These are phyloP conservation scores for Sigmodon hispidus DNA, from an alignment of 2,113 vertebrate genomes.

Conservation along the genomic window DNA sequence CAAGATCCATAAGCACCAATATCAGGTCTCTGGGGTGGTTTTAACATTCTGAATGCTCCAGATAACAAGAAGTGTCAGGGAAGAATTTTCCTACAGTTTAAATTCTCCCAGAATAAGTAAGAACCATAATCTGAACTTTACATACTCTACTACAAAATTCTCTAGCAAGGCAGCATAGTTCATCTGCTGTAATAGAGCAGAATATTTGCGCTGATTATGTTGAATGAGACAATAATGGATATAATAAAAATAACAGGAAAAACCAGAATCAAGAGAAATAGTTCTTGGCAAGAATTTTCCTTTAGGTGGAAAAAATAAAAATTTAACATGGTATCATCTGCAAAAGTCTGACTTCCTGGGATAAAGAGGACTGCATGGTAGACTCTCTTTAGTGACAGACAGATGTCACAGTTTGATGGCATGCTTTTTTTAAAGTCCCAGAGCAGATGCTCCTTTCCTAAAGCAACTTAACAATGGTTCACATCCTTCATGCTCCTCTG, in stretches of 20 bases:
- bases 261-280: background rate
- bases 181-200: background rate
- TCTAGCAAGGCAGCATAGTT: background rate
- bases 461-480: background rate
- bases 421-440: background rate
- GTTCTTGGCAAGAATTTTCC: background rate
- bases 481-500: background rate
- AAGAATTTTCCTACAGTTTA: background rate
- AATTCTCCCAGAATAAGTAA: background rate
- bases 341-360: background rate
- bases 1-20: background rate
- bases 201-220: background rate
- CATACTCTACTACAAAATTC: constrained; percentile 7
- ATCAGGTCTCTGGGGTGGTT: background rate
- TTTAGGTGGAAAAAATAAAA: constrained; percentile 18
- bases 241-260: constrained; percentile 4
- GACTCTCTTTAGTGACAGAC: background rate
- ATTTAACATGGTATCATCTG: background rate
- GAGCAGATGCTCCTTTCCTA: background rate
- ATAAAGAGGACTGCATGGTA: background rate
- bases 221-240: background rate
- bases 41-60: background rate
- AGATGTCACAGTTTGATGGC: background rate
- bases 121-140: constrained; percentile 24
- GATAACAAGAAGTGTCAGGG: background rate